These are phyloP conservation scores for Pangasius krempfi DNA, from an alignment of 2,797 vertebrate species.

Conservation along the genomic window DNA sequence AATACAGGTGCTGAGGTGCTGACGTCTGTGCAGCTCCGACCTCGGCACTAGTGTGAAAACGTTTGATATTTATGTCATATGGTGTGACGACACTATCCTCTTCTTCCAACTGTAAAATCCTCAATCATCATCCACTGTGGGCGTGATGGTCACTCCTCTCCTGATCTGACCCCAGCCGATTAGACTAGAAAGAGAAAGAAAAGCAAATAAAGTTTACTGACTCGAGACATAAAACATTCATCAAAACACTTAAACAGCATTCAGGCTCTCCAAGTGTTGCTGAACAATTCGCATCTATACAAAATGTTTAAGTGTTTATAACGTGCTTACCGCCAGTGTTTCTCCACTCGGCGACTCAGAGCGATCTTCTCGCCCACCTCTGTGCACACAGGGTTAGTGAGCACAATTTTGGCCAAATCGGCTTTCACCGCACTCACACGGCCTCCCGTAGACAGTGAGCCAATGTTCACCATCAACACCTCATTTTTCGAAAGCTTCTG, in stretches of 20 bases:
- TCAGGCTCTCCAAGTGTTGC: not conserved
- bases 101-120: constrained; percentile 42
- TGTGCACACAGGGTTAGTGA: constrained; percentile 98
- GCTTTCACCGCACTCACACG: constrained; percentile 97
- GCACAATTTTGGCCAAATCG: constrained; percentile 96
- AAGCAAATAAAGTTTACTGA: not conserved
- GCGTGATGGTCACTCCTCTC: constrained; percentile 98
- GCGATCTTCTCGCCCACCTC: constrained; percentile 99
- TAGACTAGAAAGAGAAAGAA: constrained; percentile 74
- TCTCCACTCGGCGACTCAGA: constrained; percentile 95
- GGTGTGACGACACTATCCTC: constrained; percentile 31
- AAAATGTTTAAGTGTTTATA: not conserved
- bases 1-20: constrained; percentile 44
- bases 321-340: constrained; percentile 93
- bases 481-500: constrained; percentile 98
- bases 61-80: constrained; percentile 55
- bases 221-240: not conserved
- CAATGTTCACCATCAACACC: constrained; percentile 99
- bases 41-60: constrained; percentile 50
- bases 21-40: constrained; percentile 41
- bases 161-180: constrained; percentile 99
- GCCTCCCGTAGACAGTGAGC: constrained; percentile 94
- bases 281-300: not conserved
- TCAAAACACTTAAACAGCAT: not conserved
- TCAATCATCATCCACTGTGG: constrained; percentile 97